Conservation (phyloP, 2,888 invertebrate species). For the Bombylius major region DNA sequence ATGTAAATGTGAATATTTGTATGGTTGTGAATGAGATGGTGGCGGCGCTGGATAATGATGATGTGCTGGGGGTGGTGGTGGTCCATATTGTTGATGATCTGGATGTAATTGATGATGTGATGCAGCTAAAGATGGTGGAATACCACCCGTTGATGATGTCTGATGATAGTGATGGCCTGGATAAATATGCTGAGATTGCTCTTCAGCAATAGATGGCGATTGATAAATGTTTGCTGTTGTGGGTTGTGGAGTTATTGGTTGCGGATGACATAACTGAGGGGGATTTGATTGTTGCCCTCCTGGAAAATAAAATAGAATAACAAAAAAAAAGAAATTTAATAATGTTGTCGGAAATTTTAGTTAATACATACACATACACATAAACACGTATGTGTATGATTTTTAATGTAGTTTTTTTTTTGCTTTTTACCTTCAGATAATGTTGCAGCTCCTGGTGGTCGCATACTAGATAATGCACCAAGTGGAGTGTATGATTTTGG, state of each 20-base stretch:
- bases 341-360: neutral
- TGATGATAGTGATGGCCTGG: constrained; percentile 26
- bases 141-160: constrained; percentile 13
- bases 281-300: neutral
- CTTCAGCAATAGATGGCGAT: constrained; percentile 1
- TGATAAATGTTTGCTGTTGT: constrained; percentile 19
- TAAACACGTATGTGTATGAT: no score
- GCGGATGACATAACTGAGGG: neutral
- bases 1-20: constrained; percentile 11
- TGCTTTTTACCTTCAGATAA: constrained; percentile 10
- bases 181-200: constrained; percentile 8
- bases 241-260: constrained; percentile 26
- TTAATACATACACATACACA: neutral
- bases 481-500: constrained; percentile 68
- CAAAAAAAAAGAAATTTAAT: neutral
- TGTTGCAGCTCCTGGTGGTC: constrained; percentile 53
- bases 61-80: constrained; percentile 10
- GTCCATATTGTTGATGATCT: constrained; percentile 8
- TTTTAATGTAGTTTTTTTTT: neutral
- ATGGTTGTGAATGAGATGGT: neutral
- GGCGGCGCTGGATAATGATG: constrained; percentile 13
- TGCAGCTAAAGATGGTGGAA: constrained; percentile 21
- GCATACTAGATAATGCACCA: constrained; percentile 74
- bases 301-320: neutral
- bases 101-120: constrained; percentile 9